These are phyloP conservation scores for Elachura formosa DNA, from an alignment of 2,113 vertebrate species.

Conservation along the genomic window DNA sequence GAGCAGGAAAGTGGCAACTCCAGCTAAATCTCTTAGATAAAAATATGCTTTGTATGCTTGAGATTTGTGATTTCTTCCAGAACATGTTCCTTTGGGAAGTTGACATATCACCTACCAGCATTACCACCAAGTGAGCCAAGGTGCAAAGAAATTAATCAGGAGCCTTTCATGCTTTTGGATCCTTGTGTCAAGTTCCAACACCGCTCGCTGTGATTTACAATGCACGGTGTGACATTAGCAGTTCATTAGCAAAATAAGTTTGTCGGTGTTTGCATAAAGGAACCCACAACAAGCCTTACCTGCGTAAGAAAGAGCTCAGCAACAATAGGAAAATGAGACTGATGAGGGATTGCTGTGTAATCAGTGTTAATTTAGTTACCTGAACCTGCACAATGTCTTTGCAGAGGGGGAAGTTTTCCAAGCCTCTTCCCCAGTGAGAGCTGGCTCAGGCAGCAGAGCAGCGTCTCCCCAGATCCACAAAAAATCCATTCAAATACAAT, in stretches of 20 bases:
- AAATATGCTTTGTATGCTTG: not conserved
- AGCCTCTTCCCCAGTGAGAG: not conserved
- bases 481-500: not conserved
- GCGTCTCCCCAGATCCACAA: not conserved
- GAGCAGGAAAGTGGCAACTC: slow-evolving; percentile 6
- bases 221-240: not conserved
- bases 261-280: not conserved
- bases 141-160: slow-evolving; percentile 30
- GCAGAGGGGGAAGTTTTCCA: not conserved
- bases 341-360: not conserved
- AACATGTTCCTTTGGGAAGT: not conserved
- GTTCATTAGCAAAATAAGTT: slow-evolving; percentile 33
- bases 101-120: not conserved
- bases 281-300: not conserved
- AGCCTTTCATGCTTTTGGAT: not conserved
- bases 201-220: slow-evolving; percentile 2
- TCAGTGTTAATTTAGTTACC: not conserved
- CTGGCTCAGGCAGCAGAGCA: not conserved
- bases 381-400: not conserved
- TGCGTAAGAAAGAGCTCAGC: not conserved
- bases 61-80: slow-evolving; percentile 4
- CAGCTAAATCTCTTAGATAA: slow-evolving; percentile 16
- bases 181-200: not conserved
- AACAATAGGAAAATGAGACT: not conserved
- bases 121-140: not conserved